Base-by-base conservation (phyloP, 2,888 invertebrate genomes). In the Rambutsinella grinnellia region DNA sequence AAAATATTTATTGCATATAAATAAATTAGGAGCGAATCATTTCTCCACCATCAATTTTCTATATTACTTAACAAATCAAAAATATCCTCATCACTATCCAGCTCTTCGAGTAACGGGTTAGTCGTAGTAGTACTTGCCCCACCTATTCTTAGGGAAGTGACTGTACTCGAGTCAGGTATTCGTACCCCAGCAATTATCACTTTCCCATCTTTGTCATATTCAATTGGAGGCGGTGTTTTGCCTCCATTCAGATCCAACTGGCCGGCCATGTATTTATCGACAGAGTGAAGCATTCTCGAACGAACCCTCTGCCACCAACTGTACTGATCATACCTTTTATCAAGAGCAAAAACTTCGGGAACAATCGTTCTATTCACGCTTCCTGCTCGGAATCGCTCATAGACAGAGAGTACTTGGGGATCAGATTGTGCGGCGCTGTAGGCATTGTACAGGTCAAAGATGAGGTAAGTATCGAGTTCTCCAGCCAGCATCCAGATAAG, bases 401-500 rank as follows among this genome's bases (percentile, higher is more conserved):
- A 79, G 8, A 79, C 76, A n/a, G 54, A 54, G 17, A 79, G 69
- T 17, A 76, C 72, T 26, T 28, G 49, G 13, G 62, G 49, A 44
- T 79, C 76, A 6, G 72, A 2, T 19, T 68, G 71, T 44, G 76
- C 76, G 10, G 62, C 56, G 3, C 23, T 44, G 57, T 79, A 79
- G 1, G 69, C 62, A 36, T 79, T 76, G 69, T 79, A 79, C 36
- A 79, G 46, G 46, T 79, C 79, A 47, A 68, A 76, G 24, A 76
- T 67, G 5, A 79, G 72, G 69, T 72, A 79, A 6, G 72, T 69
- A 54, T 79, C 79, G 65, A 79, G 60, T 44, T 76, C 76, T 15
- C 79, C 79, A 19, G 76, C 79, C 17, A 79, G 56, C 53, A 68
- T 57, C 79, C 79, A 79, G 26, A 76, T 67, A 26, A 79, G 57